A percentile compares a stretch with the other conserved stretches of the same genome.
These are phyloP conservation scores for Cladopsammia gracilis DNA, from an alignment of 64 coral and sea anemone genomes.

Conservation along the genomic window DNA sequence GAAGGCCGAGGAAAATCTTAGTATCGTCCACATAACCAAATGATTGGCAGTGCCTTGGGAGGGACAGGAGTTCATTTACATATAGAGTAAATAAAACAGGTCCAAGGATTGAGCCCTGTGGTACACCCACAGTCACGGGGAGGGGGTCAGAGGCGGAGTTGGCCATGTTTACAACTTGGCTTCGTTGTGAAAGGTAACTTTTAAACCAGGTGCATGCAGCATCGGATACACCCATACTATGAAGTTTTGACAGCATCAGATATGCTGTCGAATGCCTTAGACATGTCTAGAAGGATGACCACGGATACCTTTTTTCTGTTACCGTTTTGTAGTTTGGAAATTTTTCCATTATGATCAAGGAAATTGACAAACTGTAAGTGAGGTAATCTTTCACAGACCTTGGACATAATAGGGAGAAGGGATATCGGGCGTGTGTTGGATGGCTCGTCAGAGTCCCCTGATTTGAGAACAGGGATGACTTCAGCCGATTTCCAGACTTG, in stretches of 20 bases:
- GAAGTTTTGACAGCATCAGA: conserved; percentile 48
- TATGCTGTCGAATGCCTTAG: conserved; percentile 56
- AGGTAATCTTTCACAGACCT: conserved; percentile 43
- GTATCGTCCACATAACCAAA: no score
- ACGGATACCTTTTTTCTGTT: conserved; percentile 5
- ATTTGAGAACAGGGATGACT: conserved; percentile 30
- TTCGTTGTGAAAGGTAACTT: conserved; percentile 48
- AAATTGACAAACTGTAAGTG: conserved; percentile 5
- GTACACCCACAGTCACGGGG: conserved; percentile 32
- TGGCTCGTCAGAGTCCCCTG: conserved; percentile 43
- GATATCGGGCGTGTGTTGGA: conserved; percentile 49
- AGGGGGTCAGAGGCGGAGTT: conserved; percentile 21
- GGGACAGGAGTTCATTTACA: conserved; percentile 31
- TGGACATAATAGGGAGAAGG: conserved; percentile 42
- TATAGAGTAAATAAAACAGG: no score
- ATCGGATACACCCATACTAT: conserved; percentile 40
- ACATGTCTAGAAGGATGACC: conserved; percentile 40
- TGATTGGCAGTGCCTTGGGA: conserved; percentile 49
- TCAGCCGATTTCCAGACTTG: conserved; percentile 47
- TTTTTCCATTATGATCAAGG: conserved; percentile 29
- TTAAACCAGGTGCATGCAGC: conserved; percentile 35
- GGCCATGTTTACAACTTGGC: conserved; percentile 27
- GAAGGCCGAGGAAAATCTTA: no score
- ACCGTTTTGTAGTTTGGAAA: conserved; percentile 52
- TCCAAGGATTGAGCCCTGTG: conserved; percentile 48